Percentiles rank a stretch among this genome's conserved stretches.
Evolutionary conservation across 2,888 invertebrate species (phyloP).

Genomic region (Polydrusus cervinus): DNA sequence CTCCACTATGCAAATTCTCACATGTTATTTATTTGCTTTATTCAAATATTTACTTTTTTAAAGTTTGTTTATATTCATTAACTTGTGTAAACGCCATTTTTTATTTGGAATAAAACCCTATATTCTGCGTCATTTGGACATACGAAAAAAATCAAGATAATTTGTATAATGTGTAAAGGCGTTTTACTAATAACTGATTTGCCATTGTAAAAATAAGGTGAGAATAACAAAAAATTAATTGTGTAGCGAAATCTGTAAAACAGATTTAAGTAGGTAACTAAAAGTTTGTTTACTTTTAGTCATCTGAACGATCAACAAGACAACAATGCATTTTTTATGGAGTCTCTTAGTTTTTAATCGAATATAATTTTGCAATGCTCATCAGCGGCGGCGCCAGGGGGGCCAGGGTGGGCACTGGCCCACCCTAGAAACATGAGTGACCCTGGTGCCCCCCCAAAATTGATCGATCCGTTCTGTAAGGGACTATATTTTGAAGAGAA

Average conservation of each 20-base stretch:
- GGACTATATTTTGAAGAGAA: no score
- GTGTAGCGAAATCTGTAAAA: background rate
- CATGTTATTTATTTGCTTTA: slow-evolving; percentile 18
- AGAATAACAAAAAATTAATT: slow-evolving; percentile 3
- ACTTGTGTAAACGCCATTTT: slow-evolving; percentile 10
- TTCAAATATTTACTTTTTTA: slow-evolving; percentile 23
- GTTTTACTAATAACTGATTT: background rate
- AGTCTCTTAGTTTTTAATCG: no score
- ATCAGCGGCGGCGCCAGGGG: no score
- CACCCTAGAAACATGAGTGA: no score
- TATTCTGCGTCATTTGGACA: slow-evolving; percentile 14
- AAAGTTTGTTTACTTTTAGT: background rate
- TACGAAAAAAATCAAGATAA: slow-evolving; percentile 11
- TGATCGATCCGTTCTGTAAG: no score
- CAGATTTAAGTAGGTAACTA: slow-evolving; percentile 8
- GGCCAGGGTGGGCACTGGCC: no score
- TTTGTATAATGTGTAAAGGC: slow-evolving; percentile 18
- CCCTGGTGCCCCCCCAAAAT: no score
- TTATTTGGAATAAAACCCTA: background rate
- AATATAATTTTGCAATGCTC: no score
- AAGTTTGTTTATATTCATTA: slow-evolving; percentile 15
- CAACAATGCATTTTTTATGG: no score
- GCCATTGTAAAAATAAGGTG: background rate
- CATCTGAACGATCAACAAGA: background rate
- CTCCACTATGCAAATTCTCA: slow-evolving; percentile 16